Base-by-base conservation (phyloP, 2,113 vertebrate species). In the Progne subis region DNA sequence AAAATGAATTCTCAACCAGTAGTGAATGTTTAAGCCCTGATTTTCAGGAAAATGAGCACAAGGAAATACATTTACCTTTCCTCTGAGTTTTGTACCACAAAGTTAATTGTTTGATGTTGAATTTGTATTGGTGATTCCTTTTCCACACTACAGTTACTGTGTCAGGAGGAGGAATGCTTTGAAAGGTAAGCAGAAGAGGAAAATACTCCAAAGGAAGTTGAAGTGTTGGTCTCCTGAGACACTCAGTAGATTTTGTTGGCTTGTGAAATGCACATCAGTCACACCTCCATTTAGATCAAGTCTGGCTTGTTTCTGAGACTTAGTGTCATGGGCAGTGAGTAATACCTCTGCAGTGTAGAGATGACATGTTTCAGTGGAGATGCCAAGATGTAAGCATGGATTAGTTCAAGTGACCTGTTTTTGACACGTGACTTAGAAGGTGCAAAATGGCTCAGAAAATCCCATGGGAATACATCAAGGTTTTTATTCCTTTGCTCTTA, bases 251-350 rank as follows among this genome's bases (percentile, higher is more conserved):
- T 95, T 92, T 94, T 8, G n/a, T 92, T 92, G 72, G 55, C 82
- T 97, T 96, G 65, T 77, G 83, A 96, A 92, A 91, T 95, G 91
- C 56, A 59, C 72, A 91, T 96, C 76, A 68, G 70, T 96, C 88
- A 97, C 55, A 84, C 24, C 84, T 93, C 78, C 78, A 28, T 74
- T 95, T 68, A 61, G 95, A 88, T 75, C 60, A 57, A 75, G 57
- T 60, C 75, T 53, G 86, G 19, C 65, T 74, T 90, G 60, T 94
- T 95, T 76, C 55, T 82, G 84, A 92, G 91, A 70, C 91, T 92
- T 88, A 61, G 82, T 96, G 94, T 96, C 90, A 71, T 19, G 94
- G 94, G 94, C 91, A 82, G 76, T 68, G 31, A 81, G 43, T 61
- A 68, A 92, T 94, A 82, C 77, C n/a, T 92, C 92, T 78, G 3